These are phyloP conservation scores for Belgica antarctica DNA, from an alignment of 2,888 invertebrate species.

Conservation along the genomic window DNA sequence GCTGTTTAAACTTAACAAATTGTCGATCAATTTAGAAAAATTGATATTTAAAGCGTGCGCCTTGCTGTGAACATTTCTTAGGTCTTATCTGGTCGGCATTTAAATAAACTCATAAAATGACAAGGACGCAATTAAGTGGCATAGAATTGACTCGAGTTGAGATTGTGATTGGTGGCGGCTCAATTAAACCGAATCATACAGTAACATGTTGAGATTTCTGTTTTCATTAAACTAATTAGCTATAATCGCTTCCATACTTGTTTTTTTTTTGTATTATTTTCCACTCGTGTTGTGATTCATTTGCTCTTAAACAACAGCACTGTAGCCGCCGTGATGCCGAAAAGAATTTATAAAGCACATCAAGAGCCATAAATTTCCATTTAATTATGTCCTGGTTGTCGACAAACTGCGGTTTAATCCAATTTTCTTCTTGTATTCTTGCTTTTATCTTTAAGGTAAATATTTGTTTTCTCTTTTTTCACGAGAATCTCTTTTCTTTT, in stretches of 20 bases:
- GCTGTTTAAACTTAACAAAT: constrained; percentile 34
- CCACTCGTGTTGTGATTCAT: constrained; percentile 21
- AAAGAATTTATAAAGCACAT: constrained; percentile 2
- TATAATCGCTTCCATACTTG: background rate
- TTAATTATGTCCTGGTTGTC: constrained; percentile 42
- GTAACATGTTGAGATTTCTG: no score
- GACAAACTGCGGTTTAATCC: constrained; percentile 40
- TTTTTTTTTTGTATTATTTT: background rate
- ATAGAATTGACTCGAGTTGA: no score
- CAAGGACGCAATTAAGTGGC: constrained; percentile 29
- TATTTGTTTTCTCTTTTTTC: constrained; percentile 30
- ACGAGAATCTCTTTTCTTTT: constrained; percentile 9
- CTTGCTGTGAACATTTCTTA: constrained; percentile 15
- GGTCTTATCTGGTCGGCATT: constrained; percentile 9
- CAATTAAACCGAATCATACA: no score
- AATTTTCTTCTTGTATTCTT: constrained; percentile 20
- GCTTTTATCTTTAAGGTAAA: constrained; percentile 31
- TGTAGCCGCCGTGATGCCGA: constrained; percentile 1
- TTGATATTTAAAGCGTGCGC: constrained; percentile 35
- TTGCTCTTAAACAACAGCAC: constrained; percentile 24
- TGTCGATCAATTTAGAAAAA: constrained; percentile 31
- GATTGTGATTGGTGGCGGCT: no score
- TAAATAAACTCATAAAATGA: constrained; percentile 36
- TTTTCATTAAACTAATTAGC: background rate
- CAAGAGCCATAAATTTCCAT: constrained; percentile 42